Base-by-base conservation (phyloP, 2,797 vertebrate species). In the Gadopsis marmoratus region DNA sequence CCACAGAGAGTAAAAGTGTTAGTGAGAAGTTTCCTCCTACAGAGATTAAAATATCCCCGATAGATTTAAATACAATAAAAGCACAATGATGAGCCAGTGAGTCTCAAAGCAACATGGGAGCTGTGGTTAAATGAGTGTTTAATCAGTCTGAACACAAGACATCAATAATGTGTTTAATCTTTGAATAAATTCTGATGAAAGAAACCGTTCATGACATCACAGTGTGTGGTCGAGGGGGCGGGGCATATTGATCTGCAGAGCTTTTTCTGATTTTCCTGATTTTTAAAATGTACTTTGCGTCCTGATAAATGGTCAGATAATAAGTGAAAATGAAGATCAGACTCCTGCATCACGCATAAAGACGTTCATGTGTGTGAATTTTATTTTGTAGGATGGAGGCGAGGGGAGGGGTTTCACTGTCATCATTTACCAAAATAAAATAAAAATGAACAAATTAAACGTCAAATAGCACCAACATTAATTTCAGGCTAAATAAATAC, bases 401-500 rank as follows among this genome's bases (percentile, higher is more conserved):
- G 45, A 74, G 51, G 71, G 74, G 71, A 13, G 21, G 76, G 76
- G 73, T 8, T 51, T 75, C 61, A 79, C 70, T 5, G 81, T 83
- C 37, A 64, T 53, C 35, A 23, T 71, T 86, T 81, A 81, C 76
- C 86, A 78, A 84, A 86, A 88, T 76, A 75, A 81, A 85, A 83
- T 64, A 71, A 79, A 80, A 83, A 78, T 23, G n/a, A 78, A 66
- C 70, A 83, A 79, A 73, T 71, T 19, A 73, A 84, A 86, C 71
- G 76, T 85, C 79, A 91, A 93, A 90, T 91, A 94, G 87, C 88
- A 94, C 93, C 91, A 84, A 92, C 80, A 88, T 87, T 88, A 81
- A 90, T 74, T 80, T 81, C 80, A 85, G 86, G 63, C 94, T 91
- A 94, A 95, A 95, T 95, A 95, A 95, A 95, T 95, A 95, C 79